Base-by-base conservation (phyloP, 1,140 invertebrate genomes). In the Lepidurus couesii region DNA sequence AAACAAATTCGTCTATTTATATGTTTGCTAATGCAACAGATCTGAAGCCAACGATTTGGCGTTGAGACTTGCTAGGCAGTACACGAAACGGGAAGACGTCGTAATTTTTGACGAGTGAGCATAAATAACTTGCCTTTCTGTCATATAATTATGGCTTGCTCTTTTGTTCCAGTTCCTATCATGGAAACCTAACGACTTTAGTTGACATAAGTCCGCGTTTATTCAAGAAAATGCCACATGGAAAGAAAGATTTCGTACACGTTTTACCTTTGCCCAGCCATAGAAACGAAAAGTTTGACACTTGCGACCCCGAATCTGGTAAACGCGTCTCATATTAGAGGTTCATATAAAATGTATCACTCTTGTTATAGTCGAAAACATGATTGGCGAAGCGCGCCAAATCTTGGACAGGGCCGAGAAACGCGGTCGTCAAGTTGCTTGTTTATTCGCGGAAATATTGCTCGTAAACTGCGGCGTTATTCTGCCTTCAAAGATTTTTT, bases 161-260 rank as follows among this genome's bases (percentile, higher is more conserved):
- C 26, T 11, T 84, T 89, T 90, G 88, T 89, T 91, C 80, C 89
- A 99, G 97, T 87, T 97, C 97, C 75, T 99, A 99, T 89, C 98
- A 99, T 87, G 98, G 98, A 74, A 96, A 99, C 85, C 89, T 99
- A 83, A 93, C 92, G 65, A 93, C 94, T 74, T 90, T 95, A 83
- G 97, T 98, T 86, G 95, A 98, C 86, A 93, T 99, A 83, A 99
- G 96, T 80, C 97, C 98, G 42, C 98, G 98, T 88, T 98, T 99
- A 87, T 97, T 98, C 86, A 94, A 95, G 85, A 91, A 91, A 83
- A 92, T 90, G 78, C 88, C 89, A 73, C 85, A 88, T 73, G 89
- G 90, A 78, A 92, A 97, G 85, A 92, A 91, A 81, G 92, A 95
- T 45, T 96, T 94, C 88, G 95, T 98, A 80, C 96, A 99, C 85